phyloP scores from a whole-genome alignment of 2,888 invertebrate species.

The Calameuta idolon region DNA sequence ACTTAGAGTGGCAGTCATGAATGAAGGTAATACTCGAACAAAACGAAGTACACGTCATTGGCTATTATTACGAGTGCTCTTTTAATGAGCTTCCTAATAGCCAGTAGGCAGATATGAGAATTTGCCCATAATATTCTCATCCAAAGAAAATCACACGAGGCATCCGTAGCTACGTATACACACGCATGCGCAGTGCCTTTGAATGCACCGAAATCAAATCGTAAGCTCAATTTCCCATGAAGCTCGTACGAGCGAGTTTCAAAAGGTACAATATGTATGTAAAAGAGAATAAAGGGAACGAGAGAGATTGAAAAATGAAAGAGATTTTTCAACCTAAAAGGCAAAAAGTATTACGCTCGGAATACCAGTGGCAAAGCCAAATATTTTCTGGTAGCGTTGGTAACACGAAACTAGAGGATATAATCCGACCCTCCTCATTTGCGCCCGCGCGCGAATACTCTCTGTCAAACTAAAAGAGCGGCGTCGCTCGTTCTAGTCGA shows the following conservation, averaged over 20 bases:
- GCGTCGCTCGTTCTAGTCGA: background rate
- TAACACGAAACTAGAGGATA: background rate
- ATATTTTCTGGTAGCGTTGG: background rate
- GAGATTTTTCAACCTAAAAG: background rate
- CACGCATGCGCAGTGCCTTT: background rate
- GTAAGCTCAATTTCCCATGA: background rate
- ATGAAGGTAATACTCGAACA: background rate
- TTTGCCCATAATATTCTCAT: too few relatives aligned
- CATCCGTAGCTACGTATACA: background rate
- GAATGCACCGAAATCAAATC: background rate
- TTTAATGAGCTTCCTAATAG: background rate
- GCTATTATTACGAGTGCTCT: background rate
- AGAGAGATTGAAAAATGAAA: background rate
- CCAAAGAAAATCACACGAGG: background rate
- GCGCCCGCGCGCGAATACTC: background rate
- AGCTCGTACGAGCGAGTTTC: background rate
- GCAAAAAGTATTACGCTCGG: background rate
- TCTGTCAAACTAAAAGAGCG: background rate
- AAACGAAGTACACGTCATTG: background rate
- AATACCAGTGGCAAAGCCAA: background rate
- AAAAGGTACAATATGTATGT: background rate
- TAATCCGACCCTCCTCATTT: background rate
- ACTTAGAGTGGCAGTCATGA: background rate
- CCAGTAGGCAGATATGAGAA: background rate
- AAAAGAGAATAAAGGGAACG: background rate